Evolutionary conservation across 2,888 invertebrate genomes (phyloP).

Genomic region (Uloborus plumipes): DNA sequence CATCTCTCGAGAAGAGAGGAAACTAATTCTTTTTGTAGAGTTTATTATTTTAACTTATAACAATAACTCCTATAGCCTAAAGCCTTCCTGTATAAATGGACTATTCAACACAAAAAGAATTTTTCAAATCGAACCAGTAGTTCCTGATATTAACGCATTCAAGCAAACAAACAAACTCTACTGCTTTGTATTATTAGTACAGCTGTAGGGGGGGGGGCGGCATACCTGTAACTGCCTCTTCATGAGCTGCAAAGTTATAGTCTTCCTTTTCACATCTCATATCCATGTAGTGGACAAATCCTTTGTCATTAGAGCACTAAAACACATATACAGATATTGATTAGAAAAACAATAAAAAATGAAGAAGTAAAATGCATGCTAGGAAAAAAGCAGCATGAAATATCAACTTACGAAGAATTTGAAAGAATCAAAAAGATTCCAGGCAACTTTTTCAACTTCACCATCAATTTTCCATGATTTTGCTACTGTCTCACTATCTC

Average conservation of each 20-base stretch:
- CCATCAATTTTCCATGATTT: constrained; percentile 82
- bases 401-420: constrained; percentile 79
- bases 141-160: too few species aligned
- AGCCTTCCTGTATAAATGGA: too few species aligned
- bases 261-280: constrained; percentile 78
- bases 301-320: constrained; percentile 75
- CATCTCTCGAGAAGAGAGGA: too few species aligned
- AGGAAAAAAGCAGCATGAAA: constrained; percentile 1
- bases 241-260: constrained; percentile 84
- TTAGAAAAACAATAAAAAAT: constrained; percentile 4
- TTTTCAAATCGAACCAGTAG: too few species aligned
- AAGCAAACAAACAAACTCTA: too few species aligned
- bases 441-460: constrained; percentile 88
- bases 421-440: constrained; percentile 86
- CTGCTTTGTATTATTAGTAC: too few species aligned
- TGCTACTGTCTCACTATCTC: constrained; percentile 74
- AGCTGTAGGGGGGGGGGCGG: not conserved
- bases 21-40: too few species aligned
- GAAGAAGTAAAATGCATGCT: not conserved
- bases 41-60: too few species aligned
- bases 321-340: constrained; percentile 54
- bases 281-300: constrained; percentile 82
- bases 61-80: too few species aligned
- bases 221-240: constrained; percentile 84
- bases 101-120: too few species aligned